phyloP scores from a whole-genome alignment of 2,888 invertebrate species.

The Phymatocera aterrima region DNA sequence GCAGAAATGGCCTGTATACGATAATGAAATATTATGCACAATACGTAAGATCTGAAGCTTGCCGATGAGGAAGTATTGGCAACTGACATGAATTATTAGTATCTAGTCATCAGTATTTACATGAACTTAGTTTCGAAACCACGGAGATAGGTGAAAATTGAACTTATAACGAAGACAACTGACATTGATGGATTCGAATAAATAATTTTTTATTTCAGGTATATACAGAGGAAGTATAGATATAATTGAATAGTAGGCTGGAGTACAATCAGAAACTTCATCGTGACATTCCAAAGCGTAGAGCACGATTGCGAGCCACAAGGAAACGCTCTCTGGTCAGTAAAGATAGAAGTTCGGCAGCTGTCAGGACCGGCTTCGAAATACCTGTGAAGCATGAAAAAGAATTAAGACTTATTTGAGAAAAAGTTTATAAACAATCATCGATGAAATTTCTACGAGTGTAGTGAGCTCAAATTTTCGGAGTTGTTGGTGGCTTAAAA shows the following conservation, averaged over 20 bases:
- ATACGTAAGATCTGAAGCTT: no score
- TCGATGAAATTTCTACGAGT: no score
- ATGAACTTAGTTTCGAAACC: no score
- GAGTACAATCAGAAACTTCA: background rate
- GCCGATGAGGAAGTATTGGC: no score
- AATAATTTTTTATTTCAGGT: slow-evolving; percentile 39
- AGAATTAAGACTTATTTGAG: no score
- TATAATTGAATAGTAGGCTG: background rate
- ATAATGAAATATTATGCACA: no score
- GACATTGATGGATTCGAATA: slow-evolving; percentile 2
- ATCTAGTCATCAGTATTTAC: no score
- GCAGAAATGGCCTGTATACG: no score
- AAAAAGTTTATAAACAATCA: background rate
- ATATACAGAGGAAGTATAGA: slow-evolving; percentile 37
- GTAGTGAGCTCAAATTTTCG: no score
- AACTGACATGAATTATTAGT: no score
- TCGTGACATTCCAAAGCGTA: slow-evolving; percentile 41
- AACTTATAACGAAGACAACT: background rate
- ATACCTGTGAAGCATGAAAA: background rate
- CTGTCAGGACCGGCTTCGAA: slow-evolving; percentile 29
- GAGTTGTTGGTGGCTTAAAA: no score
- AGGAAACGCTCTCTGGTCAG: slow-evolving; percentile 37
- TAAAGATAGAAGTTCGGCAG: slow-evolving; percentile 33
- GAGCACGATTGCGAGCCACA: slow-evolving; percentile 26
- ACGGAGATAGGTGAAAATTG: background rate